Evolutionary conservation across 2,888 invertebrate species (phyloP).

Genomic region (Drosophila formosana): DNA sequence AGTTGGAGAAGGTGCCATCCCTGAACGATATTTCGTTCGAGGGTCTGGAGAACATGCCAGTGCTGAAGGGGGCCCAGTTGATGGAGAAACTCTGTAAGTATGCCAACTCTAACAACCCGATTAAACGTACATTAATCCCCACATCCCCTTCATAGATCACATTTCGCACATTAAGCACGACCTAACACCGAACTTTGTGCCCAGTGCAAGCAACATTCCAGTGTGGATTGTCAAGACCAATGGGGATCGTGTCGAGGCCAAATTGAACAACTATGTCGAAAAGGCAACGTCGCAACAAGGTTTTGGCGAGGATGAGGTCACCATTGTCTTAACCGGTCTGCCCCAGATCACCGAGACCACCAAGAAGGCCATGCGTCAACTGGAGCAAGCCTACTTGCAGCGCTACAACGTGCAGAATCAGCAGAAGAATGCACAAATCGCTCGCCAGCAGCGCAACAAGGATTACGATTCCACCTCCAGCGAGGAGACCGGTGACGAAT

Average conservation of each 20-base stretch:
- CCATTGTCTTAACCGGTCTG: conserved; percentile 82
- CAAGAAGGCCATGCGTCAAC: conserved; percentile 72
- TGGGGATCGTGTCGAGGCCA: conserved; percentile 68
- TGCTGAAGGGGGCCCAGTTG: conserved; percentile 71
- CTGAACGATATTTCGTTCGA: conserved; percentile 71
- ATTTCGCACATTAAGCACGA: conserved; percentile 65
- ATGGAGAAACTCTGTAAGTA: conserved; percentile 77
- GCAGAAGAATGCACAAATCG: conserved; percentile 61
- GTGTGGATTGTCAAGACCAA: conserved; percentile 72
- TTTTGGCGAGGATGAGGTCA: conserved; percentile 80
- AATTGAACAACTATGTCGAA: conserved; percentile 71
- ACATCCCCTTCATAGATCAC: conserved; percentile 54
- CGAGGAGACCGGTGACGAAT: conserved; percentile 61
- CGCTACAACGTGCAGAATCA: conserved; percentile 72
- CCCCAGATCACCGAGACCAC: conserved; percentile 66
- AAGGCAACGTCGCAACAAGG: conserved; percentile 53
- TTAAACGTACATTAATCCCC: neutral
- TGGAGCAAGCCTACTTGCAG: conserved; percentile 78
- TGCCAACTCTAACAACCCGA: neutral
- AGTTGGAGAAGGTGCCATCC: conserved; percentile 76
- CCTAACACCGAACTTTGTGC: conserved; percentile 72
- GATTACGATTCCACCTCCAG: conserved; percentile 60
- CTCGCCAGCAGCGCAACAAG: conserved; percentile 39
- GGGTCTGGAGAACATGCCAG: conserved; percentile 72
- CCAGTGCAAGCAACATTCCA: conserved; percentile 74